Base-by-base conservation (phyloP, 2,113 vertebrate species). In the Pyrgilauda ruficollis region DNA sequence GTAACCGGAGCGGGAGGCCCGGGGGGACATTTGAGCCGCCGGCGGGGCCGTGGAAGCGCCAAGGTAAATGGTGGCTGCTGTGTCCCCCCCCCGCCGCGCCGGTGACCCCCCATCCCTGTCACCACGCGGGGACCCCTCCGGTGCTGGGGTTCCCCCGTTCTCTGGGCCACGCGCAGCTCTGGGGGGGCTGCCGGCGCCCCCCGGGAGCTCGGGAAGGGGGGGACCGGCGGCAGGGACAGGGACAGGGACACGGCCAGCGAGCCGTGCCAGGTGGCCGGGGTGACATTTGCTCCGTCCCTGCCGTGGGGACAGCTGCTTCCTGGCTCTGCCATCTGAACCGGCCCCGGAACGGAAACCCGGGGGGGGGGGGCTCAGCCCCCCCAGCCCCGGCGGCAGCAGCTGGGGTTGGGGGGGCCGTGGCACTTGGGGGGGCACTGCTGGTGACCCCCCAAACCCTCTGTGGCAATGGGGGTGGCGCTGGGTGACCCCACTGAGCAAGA, bases 231-330 rank as follows among this genome's bases (percentile, higher is more conserved):
- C 37, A 3, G 68, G 79, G 12, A 41, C 39, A 41, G 39, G 27
- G 50, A 12, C 50, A 2, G 86, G 43, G 75, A 22, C 49, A 3
- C 82, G 82, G 89, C 59, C 56, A 62, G 89, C 31, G 33, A n/a
- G 31, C 26, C 3, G 84, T 89, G 95, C 95, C 95, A 95, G 94
- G 89, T 95, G 95, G 76, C 72, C n/a, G 68, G 49, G 90, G 91
- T 95, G 95, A 96, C 94, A 96, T 96, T 96, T 91, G 91, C 95
- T 84, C 86, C 21, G 50, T 81, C 94, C 82, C 64, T 20, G 59
- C 78, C 73, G 27, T 43, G 73, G 92, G 93, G 94, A 94, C 95
- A 96, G 95, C 95, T 96, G 94, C 95, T 95, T 96, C 95, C 95
- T 94, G 95, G 76, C 95, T 43, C 90, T 89, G 94, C 95, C 92